phyloP scores from a whole-genome alignment of 2,888 invertebrate species.

The Nebria brevicollis region DNA sequence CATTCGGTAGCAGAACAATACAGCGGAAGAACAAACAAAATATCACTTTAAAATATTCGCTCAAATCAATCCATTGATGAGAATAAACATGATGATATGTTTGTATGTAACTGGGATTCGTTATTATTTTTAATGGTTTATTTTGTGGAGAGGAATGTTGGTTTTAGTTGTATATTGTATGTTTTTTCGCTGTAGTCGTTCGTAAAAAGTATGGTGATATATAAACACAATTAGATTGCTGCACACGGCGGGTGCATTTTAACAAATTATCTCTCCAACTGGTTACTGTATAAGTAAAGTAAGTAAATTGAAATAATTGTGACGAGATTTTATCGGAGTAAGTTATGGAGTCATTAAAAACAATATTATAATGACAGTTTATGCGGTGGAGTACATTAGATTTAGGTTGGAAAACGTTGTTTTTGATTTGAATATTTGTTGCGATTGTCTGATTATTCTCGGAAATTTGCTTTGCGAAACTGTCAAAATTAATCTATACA shows the following conservation, averaged over 20 bases:
- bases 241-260: constrained; percentile 26
- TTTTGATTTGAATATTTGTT: background rate
- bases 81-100: background rate
- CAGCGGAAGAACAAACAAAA: background rate
- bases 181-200: background rate
- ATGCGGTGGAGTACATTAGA: background rate
- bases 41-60: background rate
- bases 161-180: background rate
- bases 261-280: constrained; percentile 32
- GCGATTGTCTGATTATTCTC: background rate
- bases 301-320: constrained; percentile 38
- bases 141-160: background rate
- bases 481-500: too few relatives aligned
- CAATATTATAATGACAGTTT: constrained; percentile 1
- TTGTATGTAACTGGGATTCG: background rate
- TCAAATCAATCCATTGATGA: background rate
- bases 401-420: background rate
- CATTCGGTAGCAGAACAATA: constrained; percentile 13
- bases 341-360: constrained; percentile 18
- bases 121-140: background rate
- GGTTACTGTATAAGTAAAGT: constrained; percentile 30
- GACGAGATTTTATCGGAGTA: constrained; percentile 8
- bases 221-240: constrained; percentile 40
- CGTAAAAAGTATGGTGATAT: constrained; percentile 33
- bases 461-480: too few relatives aligned